These are phyloP conservation scores for Hypanus sabinus DNA, from an alignment of 2,113 vertebrate species.

Conservation along the genomic window DNA sequence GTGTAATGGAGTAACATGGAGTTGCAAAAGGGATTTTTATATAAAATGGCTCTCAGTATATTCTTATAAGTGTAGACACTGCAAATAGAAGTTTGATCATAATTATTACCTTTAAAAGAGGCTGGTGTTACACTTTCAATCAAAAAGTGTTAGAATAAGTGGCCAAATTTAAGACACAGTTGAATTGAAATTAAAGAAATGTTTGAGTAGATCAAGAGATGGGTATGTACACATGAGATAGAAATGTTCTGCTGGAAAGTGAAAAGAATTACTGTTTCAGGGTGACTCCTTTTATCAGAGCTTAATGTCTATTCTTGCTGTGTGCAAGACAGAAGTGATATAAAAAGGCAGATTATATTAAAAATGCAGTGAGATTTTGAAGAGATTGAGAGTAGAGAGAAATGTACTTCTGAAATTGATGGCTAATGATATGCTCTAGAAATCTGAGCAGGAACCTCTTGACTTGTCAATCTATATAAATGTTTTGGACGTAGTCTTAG, in stretches of 20 bases:
- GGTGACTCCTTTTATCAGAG: too few relatives aligned
- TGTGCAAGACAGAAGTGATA: not conserved
- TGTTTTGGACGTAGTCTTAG: not conserved
- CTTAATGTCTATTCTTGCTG: not conserved
- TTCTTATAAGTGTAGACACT: not conserved
- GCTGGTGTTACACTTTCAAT: not conserved
- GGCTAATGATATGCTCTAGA: not conserved
- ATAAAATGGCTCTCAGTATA: not conserved
- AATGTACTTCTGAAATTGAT: not conserved
- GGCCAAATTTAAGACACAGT: not conserved
- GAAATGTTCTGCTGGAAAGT: not conserved
- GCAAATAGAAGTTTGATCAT: not conserved
- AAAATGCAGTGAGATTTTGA: not conserved
- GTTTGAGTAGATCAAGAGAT: not conserved
- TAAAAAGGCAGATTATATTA: not conserved
- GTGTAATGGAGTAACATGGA: not conserved
- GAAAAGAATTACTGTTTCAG: too few relatives aligned
- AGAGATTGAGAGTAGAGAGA: not conserved
- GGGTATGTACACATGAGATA: not conserved
- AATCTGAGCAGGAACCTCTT: not conserved
- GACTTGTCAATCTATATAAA: not conserved
- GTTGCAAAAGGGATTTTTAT: not conserved
- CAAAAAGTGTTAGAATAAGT: not conserved
- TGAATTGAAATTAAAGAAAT: not conserved
- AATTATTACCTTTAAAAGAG: not conserved